Evolutionary conservation across 1,140 invertebrate species (phyloP).

Genomic region (Parasteatoda tepidariorum): DNA sequence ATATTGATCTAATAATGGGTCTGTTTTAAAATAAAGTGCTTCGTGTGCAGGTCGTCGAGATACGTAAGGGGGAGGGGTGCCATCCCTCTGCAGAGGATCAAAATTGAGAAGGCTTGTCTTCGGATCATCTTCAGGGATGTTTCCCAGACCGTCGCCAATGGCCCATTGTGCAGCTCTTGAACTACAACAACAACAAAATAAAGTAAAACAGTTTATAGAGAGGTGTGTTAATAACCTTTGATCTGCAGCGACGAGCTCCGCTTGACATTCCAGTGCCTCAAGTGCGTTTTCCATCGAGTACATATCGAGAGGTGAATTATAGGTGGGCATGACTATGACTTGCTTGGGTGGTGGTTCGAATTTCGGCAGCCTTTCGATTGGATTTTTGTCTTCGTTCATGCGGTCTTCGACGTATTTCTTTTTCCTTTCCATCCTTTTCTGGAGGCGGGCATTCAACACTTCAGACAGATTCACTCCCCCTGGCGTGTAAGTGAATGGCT

Average conservation of each 20-base stretch:
- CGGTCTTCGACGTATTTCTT: slow-evolving; percentile 37
- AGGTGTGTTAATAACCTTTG: too few species aligned
- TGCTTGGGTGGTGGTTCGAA: slow-evolving; percentile 29
- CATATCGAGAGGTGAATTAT: slow-evolving; percentile 45
- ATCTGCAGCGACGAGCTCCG: slow-evolving; percentile 35
- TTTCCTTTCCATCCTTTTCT: slow-evolving; percentile 70
- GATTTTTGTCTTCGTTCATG: background rate
- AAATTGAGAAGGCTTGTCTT: too few species aligned
- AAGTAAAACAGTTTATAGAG: too few species aligned
- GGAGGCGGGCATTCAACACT: slow-evolving; percentile 89
- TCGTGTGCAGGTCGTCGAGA: too few species aligned
- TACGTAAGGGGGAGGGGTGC: too few species aligned
- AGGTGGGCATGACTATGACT: slow-evolving; percentile 46
- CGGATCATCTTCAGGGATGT: too few species aligned
- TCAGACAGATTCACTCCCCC: slow-evolving; percentile 90
- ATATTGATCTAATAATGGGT: too few species aligned
- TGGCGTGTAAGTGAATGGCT: slow-evolving; percentile 92
- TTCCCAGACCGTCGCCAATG: too few species aligned
- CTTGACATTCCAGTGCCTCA: slow-evolving; percentile 42
- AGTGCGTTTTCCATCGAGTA: slow-evolving; percentile 53
- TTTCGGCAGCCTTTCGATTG: slow-evolving; percentile 8
- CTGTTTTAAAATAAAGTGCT: too few species aligned
- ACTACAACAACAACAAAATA: too few species aligned
- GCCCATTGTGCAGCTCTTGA: too few species aligned
- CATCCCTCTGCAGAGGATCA: too few species aligned